Base-by-base conservation (phyloP, 2,797 vertebrate genomes). In the Acropternis orthonyx region DNA sequence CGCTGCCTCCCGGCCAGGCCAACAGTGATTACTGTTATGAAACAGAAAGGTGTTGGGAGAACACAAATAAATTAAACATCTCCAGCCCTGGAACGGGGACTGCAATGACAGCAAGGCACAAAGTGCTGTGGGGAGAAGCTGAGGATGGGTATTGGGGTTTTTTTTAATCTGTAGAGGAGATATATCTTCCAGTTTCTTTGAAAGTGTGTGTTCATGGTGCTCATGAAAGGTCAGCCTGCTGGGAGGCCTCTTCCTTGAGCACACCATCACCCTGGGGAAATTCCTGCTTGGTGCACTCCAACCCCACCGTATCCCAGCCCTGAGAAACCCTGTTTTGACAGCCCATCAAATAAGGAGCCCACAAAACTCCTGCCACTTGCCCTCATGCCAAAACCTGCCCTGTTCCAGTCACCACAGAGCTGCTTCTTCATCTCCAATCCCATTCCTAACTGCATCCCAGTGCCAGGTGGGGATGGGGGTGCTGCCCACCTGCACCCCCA, bases 31-130 rank as follows among this genome's bases (percentile, higher is more conserved):
- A 46, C 91, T 52, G 73, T 48, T 74, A 86, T 8, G 81, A 87
- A 92, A 94, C 83, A 71, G 8, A 86, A 89, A 77, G 89, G 69
- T 91, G 74, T 15, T 51, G 36, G 89, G 71, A 87, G 79, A 94
- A 83, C 82, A 55, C 27, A 54, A 41, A 79, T 56, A 69, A 48
- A 55, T 65, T 44, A 14, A 44, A 87, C 51, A 76, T 78, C 44
- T 59, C 56, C 2, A 20, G 59, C 85, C 73, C 32, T 5, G 36
- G 27, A 65, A 36, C 0, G 3, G 77, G 46, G 62, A 41, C 72
- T 81, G 24, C 48, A 73, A 39, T 1, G 32, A 32, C 37, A 58
- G 87, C 24, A 2, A 73, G 81, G 61, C 22, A 37, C 46, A 15
- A 6, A 14, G 49, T 0, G 22, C 54, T 16, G 3, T 19, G 62